phyloP scores from a whole-genome alignment of 2,797 vertebrate genomes.

The Orientallactaga sibirica region DNA sequence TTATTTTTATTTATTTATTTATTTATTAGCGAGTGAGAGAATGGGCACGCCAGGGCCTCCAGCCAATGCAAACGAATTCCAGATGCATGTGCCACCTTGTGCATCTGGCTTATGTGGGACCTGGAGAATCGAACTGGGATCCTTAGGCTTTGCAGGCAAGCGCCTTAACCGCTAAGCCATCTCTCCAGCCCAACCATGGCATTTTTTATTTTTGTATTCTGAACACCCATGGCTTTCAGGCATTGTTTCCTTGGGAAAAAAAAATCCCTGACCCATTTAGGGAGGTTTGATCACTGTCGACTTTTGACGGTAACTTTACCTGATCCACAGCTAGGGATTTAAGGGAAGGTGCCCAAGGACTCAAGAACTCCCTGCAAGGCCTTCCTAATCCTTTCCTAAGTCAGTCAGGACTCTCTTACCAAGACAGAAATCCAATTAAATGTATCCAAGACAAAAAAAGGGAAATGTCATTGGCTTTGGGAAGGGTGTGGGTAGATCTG shows the following conservation, averaged over 20 bases:
- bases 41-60: too few relatives aligned
- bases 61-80: too few relatives aligned
- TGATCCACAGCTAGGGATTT: neutral
- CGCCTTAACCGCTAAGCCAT: too few relatives aligned
- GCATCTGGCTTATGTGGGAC: too few relatives aligned
- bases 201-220: neutral
- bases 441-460: conserved; percentile 20
- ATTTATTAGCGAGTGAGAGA: too few relatives aligned
- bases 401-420: conserved; percentile 24
- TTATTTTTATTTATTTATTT: too few relatives aligned
- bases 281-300: neutral
- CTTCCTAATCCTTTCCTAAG: neutral
- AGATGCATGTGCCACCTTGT: too few relatives aligned
- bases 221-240: neutral
- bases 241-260: neutral
- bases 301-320: neutral
- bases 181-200: too few relatives aligned
- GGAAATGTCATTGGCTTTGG: conserved; percentile 19
- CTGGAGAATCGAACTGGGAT: too few relatives aligned
- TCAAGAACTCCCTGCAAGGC: neutral
- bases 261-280: neutral
- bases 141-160: too few relatives aligned
- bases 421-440: conserved; percentile 60
- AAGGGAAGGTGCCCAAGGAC: neutral
- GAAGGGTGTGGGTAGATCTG: neutral